phyloP scores from a whole-genome alignment of 1,140 invertebrate genomes.

The Scaptomyza pallida region DNA sequence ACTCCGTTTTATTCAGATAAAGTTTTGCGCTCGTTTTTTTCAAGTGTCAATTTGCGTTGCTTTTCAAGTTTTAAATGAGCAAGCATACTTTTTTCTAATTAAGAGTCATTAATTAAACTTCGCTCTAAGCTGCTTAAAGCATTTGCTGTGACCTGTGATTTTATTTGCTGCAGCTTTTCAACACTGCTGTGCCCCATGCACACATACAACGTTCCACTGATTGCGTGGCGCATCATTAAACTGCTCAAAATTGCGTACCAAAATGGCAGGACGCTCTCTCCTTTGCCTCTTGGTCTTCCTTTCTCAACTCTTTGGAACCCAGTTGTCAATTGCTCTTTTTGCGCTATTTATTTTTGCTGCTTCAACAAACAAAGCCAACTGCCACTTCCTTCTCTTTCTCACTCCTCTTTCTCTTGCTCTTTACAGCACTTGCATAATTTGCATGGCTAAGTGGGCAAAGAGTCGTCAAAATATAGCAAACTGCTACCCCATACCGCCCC shows the following conservation, averaged over 20 bases:
- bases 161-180: background rate
- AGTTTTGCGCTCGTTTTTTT: background rate
- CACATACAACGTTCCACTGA: constrained; percentile 13
- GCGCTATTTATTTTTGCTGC: constrained; percentile 76
- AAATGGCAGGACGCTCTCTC: constrained; percentile 23
- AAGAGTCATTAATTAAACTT: background rate
- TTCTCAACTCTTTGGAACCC: constrained; percentile 3
- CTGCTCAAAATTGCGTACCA: constrained; percentile 54
- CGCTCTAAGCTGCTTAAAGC: background rate
- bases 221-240: constrained; percentile 56
- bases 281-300: background rate
- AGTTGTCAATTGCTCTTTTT: constrained; percentile 62
- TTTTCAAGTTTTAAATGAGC: background rate
- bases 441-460: constrained; percentile 48
- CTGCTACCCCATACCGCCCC: constrained; percentile 3
- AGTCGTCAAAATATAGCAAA: constrained; percentile 55
- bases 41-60: background rate
- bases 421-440: constrained; percentile 42
- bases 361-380: constrained; percentile 71
- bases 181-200: background rate
- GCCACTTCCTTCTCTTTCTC: constrained; percentile 8
- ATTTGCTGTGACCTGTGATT: background rate
- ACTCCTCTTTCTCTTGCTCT: background rate
- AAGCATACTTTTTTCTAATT: background rate
- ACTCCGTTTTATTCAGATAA: background rate